Evolutionary conservation across 2,888 invertebrate genomes (phyloP), one percentile per base, ranked within the genome.

Genomic region (Diplolepis rosae): DNA sequence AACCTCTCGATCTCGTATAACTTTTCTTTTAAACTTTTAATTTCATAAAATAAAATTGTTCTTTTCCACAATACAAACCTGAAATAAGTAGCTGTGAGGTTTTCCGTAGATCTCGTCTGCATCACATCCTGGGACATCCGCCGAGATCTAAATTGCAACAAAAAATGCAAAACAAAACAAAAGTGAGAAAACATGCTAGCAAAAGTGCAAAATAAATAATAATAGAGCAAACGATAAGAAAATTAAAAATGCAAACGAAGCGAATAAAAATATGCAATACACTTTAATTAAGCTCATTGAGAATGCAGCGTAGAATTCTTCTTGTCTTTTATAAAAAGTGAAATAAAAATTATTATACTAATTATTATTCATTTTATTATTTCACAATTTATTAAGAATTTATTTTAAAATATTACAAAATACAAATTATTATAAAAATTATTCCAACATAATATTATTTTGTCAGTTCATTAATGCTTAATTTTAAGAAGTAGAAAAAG

Each of bases 111-210:
- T 81, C 86, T 86, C 73, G 87, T 83, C 70, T 83, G 85, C 51
- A 85, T 83, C 80, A 92, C 92, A 90, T 96, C 95, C 91, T 95
- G 95, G 84, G 95, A 95, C 88, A 95, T 94, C 89, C 95, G 94
- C 89, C 95, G 94, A 91, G 95, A 95, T 94, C 95, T 95, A 92
- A 89, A 70, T 91, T 91, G 91, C 90, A 90, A 91, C 89, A 91
- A 89, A 89, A 87, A 89, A 89, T 66, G 69, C 74, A 79, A 77
- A 80, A 77, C 72, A 78, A 80, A 80, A 66, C 72, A 78, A 78
- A 77, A 72, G 75, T 82, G 82, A 84, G 80, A 83, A 78, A 70
- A 81, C 84, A 85, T 86, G 86, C 86, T 75, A 77, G 76, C 78
- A 65, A 77, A 74, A 81, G 80, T 82, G 81, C 82, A 70, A 75